phyloP scores from a whole-genome alignment of 1,140 invertebrate genomes.

The Drosophila guanche region DNA sequence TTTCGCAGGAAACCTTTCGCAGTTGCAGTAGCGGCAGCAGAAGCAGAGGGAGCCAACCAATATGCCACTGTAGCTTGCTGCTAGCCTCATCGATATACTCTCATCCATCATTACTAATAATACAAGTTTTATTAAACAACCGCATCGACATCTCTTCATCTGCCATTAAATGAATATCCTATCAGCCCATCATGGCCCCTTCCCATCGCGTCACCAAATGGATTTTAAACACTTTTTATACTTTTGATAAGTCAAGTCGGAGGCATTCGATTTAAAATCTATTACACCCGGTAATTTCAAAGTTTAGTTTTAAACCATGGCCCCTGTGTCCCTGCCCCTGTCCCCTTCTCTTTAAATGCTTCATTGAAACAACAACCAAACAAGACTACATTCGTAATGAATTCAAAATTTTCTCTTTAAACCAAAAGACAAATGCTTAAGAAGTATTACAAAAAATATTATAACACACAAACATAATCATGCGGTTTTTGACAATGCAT shows the following conservation, averaged over 20 bases:
- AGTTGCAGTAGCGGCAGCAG: background rate
- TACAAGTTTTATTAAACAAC: slow-evolving; percentile 27
- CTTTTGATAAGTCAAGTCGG: slow-evolving; percentile 78
- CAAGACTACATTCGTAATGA: slow-evolving; percentile 78
- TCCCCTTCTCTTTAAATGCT: slow-evolving; percentile 15
- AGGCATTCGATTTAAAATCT: slow-evolving; percentile 82
- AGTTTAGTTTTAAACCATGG: slow-evolving; percentile 72
- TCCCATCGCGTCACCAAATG: slow-evolving; percentile 58
- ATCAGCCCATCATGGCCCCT: slow-evolving; percentile 23
- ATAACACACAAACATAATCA: slow-evolving; percentile 60
- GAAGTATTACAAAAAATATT: slow-evolving; percentile 71
- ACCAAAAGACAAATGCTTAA: slow-evolving; percentile 80
- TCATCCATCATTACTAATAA: slow-evolving; percentile 43
- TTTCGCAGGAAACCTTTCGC: slow-evolving; percentile 79
- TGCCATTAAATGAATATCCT: slow-evolving; percentile 14
- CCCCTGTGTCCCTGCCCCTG: background rate
- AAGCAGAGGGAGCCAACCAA: background rate
- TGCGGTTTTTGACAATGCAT: slow-evolving; percentile 74
- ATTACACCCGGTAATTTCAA: slow-evolving; percentile 67
- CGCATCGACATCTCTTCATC: slow-evolving; percentile 17
- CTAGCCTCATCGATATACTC: slow-evolving; percentile 33
- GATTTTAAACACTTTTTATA: slow-evolving; percentile 82
- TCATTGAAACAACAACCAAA: slow-evolving; percentile 9
- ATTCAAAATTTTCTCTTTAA: slow-evolving; percentile 74
- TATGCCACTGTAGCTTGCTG: slow-evolving; percentile 27